phyloP scores from a whole-genome alignment of 2,888 invertebrate genomes.

The Punctoribates punctum region DNA sequence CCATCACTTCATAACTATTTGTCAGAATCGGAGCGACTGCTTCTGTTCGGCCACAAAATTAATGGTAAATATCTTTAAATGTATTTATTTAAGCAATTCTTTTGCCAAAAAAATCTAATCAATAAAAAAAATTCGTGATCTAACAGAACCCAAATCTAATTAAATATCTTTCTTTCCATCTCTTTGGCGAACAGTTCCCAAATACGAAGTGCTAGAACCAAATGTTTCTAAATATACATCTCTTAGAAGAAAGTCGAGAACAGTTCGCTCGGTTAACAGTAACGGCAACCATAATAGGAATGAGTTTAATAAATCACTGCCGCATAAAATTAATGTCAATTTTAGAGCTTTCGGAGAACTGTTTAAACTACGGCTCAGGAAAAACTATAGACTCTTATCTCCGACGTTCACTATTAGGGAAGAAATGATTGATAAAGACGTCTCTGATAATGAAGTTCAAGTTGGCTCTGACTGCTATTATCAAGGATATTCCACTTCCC shows the following conservation, averaged over 20 bases:
- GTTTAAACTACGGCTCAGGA: slow-evolving; percentile 40
- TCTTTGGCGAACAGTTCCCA: slow-evolving; percentile 22
- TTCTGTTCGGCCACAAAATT: slow-evolving; percentile 35
- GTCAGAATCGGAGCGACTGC: slow-evolving; percentile 26
- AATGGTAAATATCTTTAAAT: slow-evolving; percentile 28
- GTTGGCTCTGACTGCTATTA: slow-evolving; percentile 45
- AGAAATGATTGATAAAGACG: slow-evolving; percentile 24
- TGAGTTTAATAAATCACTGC: slow-evolving; percentile 16
- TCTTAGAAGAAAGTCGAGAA: slow-evolving; percentile 11
- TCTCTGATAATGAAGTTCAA: slow-evolving; percentile 26
- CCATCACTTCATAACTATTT: not conserved
- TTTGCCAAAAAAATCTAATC: too few species aligned
- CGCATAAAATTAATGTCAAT: slow-evolving; percentile 32
- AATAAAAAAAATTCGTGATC: too few species aligned
- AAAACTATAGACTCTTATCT: slow-evolving; percentile 39
- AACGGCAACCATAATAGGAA: not conserved
- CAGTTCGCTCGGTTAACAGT: not conserved
- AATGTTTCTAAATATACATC: slow-evolving; percentile 19
- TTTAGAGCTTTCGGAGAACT: slow-evolving; percentile 41
- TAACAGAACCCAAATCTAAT: too few species aligned
- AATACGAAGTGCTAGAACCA: slow-evolving; percentile 25
- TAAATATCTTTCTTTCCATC: not conserved
- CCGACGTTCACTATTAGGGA: slow-evolving; percentile 37
- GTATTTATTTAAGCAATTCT: not conserved
- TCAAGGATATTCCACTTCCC: slow-evolving; percentile 45